phyloP scores from a whole-genome alignment of 1,140 invertebrate genomes.

The Brachionus calyciflorus region DNA sequence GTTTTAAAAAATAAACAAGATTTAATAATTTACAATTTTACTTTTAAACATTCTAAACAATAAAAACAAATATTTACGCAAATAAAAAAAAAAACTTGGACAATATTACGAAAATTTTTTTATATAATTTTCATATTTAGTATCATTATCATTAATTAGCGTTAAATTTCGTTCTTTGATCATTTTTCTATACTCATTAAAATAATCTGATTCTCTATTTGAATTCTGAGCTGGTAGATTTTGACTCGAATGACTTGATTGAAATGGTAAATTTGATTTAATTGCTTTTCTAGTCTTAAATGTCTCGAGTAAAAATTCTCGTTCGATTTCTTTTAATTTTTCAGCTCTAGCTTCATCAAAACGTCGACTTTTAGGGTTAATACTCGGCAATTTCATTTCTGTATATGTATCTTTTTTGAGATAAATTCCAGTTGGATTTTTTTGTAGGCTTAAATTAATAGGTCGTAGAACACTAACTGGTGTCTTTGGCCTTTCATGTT shows the following conservation, averaged over 20 bases:
- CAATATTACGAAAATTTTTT: not conserved
- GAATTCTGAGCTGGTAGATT: too few species aligned
- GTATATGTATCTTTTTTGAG: not conserved
- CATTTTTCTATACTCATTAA: not conserved
- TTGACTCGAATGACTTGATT: not conserved
- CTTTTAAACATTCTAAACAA: too few species aligned
- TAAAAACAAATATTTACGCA: too few species aligned
- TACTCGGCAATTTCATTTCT: not conserved
- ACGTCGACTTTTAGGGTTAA: not conserved
- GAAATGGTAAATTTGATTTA: not conserved
- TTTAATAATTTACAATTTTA: too few species aligned
- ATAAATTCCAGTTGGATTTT: constrained; percentile 12
- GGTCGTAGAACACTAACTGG: not conserved
- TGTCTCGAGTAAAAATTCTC: not conserved
- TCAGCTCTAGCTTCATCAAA: not conserved
- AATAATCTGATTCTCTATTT: not conserved
- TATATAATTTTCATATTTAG: not conserved
- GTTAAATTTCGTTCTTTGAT: constrained; percentile 18
- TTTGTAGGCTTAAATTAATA: not conserved
- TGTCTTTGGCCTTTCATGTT: not conserved
- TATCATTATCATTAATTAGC: not conserved
- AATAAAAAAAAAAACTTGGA: too few species aligned
- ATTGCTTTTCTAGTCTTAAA: not conserved
- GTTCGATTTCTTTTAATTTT: not conserved
- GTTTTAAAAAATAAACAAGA: too few species aligned